A percentile compares a stretch with the other conserved stretches of the same genome.
Conservation (phyloP, 1,140 invertebrate species). For the Plectus sambesii region DNA sequence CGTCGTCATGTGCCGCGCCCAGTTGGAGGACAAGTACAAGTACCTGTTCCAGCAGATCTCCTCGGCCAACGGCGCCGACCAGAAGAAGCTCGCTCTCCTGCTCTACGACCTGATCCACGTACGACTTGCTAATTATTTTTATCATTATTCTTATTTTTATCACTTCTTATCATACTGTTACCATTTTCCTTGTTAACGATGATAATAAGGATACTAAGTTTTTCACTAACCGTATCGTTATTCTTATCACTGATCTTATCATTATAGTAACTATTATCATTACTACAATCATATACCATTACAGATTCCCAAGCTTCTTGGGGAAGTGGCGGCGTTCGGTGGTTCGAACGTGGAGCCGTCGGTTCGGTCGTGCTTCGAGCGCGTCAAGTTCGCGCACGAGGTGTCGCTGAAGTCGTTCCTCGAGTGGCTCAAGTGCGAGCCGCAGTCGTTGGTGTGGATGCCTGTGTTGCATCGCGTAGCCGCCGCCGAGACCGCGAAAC, state of each 20-base stretch:
- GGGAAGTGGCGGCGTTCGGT: slow-evolving; percentile 93
- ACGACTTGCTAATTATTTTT: slow-evolving; percentile 8
- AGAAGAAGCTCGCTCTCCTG: slow-evolving; percentile 80
- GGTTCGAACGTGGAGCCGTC: slow-evolving; percentile 98
- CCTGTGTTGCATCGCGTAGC: slow-evolving; percentile 88
- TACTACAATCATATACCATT: slow-evolving; percentile 11
- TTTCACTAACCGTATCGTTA: background rate
- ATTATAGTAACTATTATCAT: no score
- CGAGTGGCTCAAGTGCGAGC: slow-evolving; percentile 62
- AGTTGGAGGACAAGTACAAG: slow-evolving; percentile 95
- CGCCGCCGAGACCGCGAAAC: slow-evolving; percentile 80
- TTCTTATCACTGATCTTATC: background rate
- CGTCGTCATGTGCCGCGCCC: slow-evolving; percentile 77
- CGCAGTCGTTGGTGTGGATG: slow-evolving; percentile 67
- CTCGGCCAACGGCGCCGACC: slow-evolving; percentile 80
- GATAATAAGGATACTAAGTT: background rate
- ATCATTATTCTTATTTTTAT: no score
- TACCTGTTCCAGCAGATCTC: slow-evolving; percentile 83
- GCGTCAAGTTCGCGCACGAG: slow-evolving; percentile 29
- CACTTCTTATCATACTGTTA: no score
- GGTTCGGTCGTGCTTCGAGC: slow-evolving; percentile 77
- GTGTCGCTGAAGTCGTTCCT: slow-evolving; percentile 35
- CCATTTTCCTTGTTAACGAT: slow-evolving; percentile 7
- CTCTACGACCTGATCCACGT: slow-evolving; percentile 88
- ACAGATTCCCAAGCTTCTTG: slow-evolving; percentile 75